Percentiles rank a stretch among this genome's conserved stretches.
phyloP scores from a whole-genome alignment of 2,113 vertebrate species.

The Eudyptes chrysolophus region DNA sequence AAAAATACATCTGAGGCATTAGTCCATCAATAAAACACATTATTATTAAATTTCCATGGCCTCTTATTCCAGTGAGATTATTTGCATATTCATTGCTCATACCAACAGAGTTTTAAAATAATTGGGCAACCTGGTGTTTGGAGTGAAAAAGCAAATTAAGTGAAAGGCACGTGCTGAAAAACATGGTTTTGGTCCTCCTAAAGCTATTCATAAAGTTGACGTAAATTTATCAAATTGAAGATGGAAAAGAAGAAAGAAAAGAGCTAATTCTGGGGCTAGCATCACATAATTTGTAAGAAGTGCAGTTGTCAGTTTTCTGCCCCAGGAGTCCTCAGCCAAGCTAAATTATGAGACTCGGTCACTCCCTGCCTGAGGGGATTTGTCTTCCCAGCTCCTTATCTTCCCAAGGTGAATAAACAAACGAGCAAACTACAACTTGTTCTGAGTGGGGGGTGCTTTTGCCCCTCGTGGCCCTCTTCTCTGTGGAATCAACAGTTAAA shows the following conservation, averaged over 20 bases:
- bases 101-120: neutral
- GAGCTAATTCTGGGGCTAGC: neutral
- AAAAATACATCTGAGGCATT: neutral
- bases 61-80: neutral
- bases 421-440: neutral
- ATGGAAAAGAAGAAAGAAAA: neutral
- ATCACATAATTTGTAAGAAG: conserved; percentile 13
- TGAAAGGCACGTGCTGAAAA: neutral
- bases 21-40: neutral
- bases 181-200: neutral
- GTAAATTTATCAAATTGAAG: conserved; percentile 13
- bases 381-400: conserved; percentile 4
- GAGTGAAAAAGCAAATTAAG: neutral
- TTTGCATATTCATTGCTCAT: neutral
- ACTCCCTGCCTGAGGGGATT: neutral
- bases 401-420: conserved; percentile 42
- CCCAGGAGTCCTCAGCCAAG: neutral
- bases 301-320: conserved; percentile 3
- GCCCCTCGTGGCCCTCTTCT: neutral
- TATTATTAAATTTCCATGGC: neutral
- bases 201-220: neutral
- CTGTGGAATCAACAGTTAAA: neutral
- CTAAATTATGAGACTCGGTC: neutral
- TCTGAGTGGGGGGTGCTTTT: neutral
- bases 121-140: neutral